These are phyloP conservation scores for Dryobates pubescens DNA, from an alignment of 2,797 vertebrate genomes.

Conservation along the genomic window DNA sequence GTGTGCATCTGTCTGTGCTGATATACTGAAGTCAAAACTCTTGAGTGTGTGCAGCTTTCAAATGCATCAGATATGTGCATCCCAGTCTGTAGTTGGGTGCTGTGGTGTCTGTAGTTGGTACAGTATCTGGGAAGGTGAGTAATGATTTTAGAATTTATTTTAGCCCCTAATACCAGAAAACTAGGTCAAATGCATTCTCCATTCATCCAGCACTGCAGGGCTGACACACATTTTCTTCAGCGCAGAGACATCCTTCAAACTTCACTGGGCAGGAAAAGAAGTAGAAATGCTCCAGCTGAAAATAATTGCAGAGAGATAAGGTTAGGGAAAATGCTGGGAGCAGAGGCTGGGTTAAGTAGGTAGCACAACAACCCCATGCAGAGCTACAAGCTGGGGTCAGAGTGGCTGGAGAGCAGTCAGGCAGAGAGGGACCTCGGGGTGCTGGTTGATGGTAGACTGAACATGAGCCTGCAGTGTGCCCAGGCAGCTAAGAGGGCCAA, in stretches of 20 bases:
- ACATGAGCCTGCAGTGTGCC: too few relatives aligned
- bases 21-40: neutral
- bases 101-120: neutral
- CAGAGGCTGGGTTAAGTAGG: neutral
- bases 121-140: neutral
- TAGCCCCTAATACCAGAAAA: neutral
- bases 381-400: too few relatives aligned
- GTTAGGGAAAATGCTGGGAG: neutral
- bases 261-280: neutral
- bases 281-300: neutral
- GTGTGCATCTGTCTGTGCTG: neutral
- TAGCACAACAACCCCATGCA: too few relatives aligned
- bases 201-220: slow-evolving; percentile 7
- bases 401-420: too few relatives aligned
- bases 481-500: too few relatives aligned
- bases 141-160: neutral
- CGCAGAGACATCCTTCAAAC: neutral
- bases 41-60: neutral
- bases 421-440: too few relatives aligned
- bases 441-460: too few relatives aligned
- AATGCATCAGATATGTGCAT: accelerated
- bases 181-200: slow-evolving; percentile 9
- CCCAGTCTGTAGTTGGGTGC: neutral
- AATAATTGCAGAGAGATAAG: neutral
- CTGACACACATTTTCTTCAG: slow-evolving; percentile 6